A percentile compares a stretch with the other conserved stretches of the same genome.
phyloP scores from a whole-genome alignment of 1,140 invertebrate genomes.

The Drosophila pruinosa region DNA sequence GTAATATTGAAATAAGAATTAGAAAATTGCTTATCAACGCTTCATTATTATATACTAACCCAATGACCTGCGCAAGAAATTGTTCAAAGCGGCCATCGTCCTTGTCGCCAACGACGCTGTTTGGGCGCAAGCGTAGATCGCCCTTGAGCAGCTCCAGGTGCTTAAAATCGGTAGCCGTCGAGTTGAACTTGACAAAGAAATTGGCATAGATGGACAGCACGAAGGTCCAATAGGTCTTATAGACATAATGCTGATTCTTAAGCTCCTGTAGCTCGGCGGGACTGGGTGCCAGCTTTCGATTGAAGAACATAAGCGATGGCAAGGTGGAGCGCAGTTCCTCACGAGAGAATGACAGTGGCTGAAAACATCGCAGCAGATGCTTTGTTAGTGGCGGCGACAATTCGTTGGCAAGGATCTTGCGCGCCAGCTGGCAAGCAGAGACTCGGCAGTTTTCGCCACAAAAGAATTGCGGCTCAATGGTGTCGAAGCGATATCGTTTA shows the following conservation, averaged over 20 bases:
- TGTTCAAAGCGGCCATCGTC: slow-evolving; percentile 74
- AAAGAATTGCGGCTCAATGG: slow-evolving; percentile 72
- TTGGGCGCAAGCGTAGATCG: slow-evolving; percentile 61
- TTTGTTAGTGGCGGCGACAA: slow-evolving; percentile 68
- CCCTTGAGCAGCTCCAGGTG: slow-evolving; percentile 69
- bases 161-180: slow-evolving; percentile 56
- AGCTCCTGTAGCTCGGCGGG: slow-evolving; percentile 71
- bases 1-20: not conserved
- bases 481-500: slow-evolving; percentile 70
- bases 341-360: slow-evolving; percentile 70
- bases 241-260: slow-evolving; percentile 76
- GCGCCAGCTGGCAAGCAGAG: slow-evolving; percentile 70
- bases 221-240: slow-evolving; percentile 82
- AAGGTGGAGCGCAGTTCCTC: slow-evolving; percentile 74
- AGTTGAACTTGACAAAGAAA: slow-evolving; percentile 77
- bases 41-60: slow-evolving; percentile 42
- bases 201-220: slow-evolving; percentile 78
- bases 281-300: slow-evolving; percentile 73
- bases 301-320: slow-evolving; percentile 79
- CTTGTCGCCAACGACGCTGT: slow-evolving; percentile 70
- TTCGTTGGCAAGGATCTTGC: slow-evolving; percentile 78
- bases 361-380: slow-evolving; percentile 73
- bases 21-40: not conserved
- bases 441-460: slow-evolving; percentile 72
- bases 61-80: slow-evolving; percentile 75